Percentiles rank a stretch among this genome's conserved stretches.
phyloP scores from a whole-genome alignment of 2,797 vertebrate genomes.

The Lacerta bilineata region DNA sequence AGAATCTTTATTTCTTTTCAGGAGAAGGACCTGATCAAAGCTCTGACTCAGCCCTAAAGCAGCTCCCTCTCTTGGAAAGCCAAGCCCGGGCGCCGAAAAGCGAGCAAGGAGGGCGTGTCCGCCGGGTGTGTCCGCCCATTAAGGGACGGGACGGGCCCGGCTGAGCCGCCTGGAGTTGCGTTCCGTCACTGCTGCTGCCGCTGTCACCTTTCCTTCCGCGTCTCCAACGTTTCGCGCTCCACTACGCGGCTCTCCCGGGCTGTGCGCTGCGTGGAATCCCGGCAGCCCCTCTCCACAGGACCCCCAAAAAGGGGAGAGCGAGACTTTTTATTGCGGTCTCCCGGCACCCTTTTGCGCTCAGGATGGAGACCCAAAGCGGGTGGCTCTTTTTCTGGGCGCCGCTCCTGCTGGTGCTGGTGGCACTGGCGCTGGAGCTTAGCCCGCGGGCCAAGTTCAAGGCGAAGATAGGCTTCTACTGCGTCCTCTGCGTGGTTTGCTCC shows the following conservation, averaged over 20 bases:
- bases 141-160: neutral
- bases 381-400: neutral
- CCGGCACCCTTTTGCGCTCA: neutral
- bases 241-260: too few relatives aligned
- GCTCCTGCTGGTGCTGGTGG: neutral
- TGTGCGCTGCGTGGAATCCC: too few relatives aligned
- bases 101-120: neutral
- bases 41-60: too few relatives aligned
- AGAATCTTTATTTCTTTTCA: too few relatives aligned
- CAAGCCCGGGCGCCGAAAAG: neutral
- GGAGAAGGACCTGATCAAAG: too few relatives aligned
- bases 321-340: neutral
- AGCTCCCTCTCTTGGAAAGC: neutral
- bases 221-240: neutral
- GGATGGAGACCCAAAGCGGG: neutral
- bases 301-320: too few relatives aligned
- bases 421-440: conserved; percentile 77
- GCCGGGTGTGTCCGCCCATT: neutral
- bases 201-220: neutral
- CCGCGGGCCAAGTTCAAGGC: conserved; percentile 86
- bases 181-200: neutral
- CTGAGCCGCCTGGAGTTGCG: neutral
- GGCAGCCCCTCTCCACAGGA: neutral
- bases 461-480: conserved; percentile 88
- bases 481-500: conserved; percentile 83